A percentile compares a stretch with the other conserved stretches of the same genome.
phyloP scores from a whole-genome alignment of 2,888 invertebrate species.

The Apotomis capreana region DNA sequence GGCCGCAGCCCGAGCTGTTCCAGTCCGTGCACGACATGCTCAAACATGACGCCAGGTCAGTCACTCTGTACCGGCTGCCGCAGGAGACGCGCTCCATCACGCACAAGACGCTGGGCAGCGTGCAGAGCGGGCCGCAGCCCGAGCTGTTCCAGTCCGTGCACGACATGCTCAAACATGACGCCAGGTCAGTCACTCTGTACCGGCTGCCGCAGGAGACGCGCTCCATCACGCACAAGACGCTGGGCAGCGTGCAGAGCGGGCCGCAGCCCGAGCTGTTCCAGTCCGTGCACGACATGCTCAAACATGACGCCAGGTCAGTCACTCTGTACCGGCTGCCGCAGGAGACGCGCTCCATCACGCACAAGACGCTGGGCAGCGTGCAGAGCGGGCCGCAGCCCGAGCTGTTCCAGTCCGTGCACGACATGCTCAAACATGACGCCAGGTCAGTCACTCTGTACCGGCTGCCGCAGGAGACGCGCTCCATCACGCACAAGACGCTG shows the following conservation, averaged over 20 bases:
- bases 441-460: not conserved
- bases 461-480: too few relatives aligned
- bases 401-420: slow-evolving; percentile 89
- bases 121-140: slow-evolving; percentile 86
- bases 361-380: slow-evolving; percentile 92
- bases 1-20: slow-evolving; percentile 82
- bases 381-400: slow-evolving; percentile 86
- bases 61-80: not conserved
- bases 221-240: slow-evolving; percentile 95
- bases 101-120: slow-evolving; percentile 92
- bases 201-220: slow-evolving; percentile 89
- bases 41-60: slow-evolving; percentile 71
- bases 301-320: slow-evolving; percentile 63
- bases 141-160: slow-evolving; percentile 90
- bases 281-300: slow-evolving; percentile 94
- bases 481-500: too few relatives aligned
- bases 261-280: slow-evolving; percentile 83
- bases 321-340: too few relatives aligned
- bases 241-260: slow-evolving; percentile 89
- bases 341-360: slow-evolving; percentile 98
- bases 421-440: not conserved
- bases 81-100: slow-evolving; percentile 97
- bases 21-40: slow-evolving; percentile 94
- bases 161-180: slow-evolving; percentile 87
- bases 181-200: slow-evolving; percentile 52